Evolutionary conservation across 1,140 invertebrate species (phyloP).

Genomic region (Megalopta genalis): DNA sequence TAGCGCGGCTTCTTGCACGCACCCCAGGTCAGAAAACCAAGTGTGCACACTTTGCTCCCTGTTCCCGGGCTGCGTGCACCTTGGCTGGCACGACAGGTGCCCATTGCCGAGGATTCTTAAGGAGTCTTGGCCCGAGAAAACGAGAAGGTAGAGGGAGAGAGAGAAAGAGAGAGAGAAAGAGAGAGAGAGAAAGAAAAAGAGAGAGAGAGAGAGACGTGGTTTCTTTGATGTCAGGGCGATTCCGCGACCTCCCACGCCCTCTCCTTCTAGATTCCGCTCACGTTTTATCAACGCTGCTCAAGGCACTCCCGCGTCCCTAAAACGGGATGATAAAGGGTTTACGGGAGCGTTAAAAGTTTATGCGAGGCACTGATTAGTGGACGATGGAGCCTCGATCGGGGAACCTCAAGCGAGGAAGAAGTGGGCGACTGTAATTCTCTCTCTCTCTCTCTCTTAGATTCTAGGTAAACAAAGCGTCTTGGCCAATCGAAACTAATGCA

Average conservation of each 20-base stretch:
- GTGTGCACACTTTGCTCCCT: constrained; percentile 32
- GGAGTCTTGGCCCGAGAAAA: constrained; percentile 16
- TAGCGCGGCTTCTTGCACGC: constrained; percentile 74
- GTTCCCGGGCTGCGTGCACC: constrained; percentile 45
- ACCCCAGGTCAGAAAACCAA: constrained; percentile 57
- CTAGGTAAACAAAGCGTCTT: no score
- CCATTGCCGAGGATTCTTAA: constrained; percentile 48
- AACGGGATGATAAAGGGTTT: neutral
- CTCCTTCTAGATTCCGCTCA: neutral
- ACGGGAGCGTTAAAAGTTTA: neutral
- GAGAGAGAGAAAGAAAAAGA: no score
- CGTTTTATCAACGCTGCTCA: neutral
- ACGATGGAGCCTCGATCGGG: no score
- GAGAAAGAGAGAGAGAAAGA: no score
- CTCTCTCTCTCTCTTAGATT: no score
- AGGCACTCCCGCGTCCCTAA: neutral
- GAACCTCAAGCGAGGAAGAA: no score
- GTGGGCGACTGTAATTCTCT: no score
- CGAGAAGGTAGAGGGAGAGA: neutral
- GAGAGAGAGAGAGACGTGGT: neutral
- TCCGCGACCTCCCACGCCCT: neutral
- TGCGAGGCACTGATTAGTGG: neutral
- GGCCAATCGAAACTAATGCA: no score
- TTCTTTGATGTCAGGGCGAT: constrained; percentile 32
- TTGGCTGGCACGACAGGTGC: constrained; percentile 63